Conservation (phyloP, 2,113 vertebrate species). For the Pardalotus punctatus region DNA sequence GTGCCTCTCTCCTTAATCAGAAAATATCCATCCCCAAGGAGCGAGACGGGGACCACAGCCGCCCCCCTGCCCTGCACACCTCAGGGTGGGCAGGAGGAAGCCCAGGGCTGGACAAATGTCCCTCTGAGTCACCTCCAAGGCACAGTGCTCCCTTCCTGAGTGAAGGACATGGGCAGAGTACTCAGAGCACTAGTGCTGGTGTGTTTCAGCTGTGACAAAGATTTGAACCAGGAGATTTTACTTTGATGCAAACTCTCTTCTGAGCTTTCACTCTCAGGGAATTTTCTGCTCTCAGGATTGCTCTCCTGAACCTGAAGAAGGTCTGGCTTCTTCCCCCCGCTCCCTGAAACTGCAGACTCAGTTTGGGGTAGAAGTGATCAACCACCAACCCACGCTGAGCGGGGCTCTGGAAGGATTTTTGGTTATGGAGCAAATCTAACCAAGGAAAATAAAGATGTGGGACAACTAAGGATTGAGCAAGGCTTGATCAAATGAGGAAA, state of each 20-base stretch:
- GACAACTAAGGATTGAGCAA: neutral
- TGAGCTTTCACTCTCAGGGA: neutral
- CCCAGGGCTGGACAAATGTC: neutral
- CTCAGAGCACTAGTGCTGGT: rapidly evolving
- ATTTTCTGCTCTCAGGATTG: neutral
- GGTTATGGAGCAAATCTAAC: neutral
- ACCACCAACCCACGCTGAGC: neutral
- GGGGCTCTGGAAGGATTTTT: neutral
- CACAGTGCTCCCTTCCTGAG: neutral
- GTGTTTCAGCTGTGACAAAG: neutral
- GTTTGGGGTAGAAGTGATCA: neutral
- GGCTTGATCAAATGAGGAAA: neutral
- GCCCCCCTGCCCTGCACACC: neutral
- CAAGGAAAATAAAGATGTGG: neutral
- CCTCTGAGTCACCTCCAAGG: neutral
- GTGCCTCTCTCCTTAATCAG: neutral
- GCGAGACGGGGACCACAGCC: rapidly evolving
- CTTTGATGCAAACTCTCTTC: neutral
- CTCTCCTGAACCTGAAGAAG: neutral
- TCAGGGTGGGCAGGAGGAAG: neutral
- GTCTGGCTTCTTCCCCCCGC: neutral
- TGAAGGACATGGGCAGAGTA: rapidly evolving
- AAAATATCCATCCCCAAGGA: neutral
- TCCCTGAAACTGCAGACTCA: rapidly evolving
- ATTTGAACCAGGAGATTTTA: neutral